Conservation (phyloP, 2,113 vertebrate genomes). For the Azemiops feae region DNA sequence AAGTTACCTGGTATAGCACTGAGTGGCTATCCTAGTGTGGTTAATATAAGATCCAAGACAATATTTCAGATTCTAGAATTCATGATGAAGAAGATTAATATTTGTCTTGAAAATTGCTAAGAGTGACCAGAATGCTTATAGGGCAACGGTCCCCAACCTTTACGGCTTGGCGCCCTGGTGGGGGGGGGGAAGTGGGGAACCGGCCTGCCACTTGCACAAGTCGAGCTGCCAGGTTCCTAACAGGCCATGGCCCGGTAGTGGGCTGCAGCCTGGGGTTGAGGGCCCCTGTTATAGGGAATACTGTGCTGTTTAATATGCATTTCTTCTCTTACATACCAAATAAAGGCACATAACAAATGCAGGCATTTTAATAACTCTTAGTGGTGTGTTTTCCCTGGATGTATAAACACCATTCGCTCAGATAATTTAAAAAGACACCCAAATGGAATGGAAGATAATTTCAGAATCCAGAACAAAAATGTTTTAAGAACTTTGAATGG, state of each 20-base stretch:
- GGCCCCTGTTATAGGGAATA: neutral
- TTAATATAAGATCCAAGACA: neutral
- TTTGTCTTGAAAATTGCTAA: neutral
- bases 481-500: neutral
- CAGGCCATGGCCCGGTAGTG: too few species aligned
- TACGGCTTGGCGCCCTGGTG: too few species aligned
- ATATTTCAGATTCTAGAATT: neutral
- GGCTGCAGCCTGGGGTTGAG: too few species aligned
- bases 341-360: neutral
- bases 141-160: neutral
- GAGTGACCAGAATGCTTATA: constrained; percentile 1
- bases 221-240: neutral
- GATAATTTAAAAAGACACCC: neutral
- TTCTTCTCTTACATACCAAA: neutral
- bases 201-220: too few species aligned
- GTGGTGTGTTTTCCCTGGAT: neutral
- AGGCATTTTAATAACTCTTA: neutral
- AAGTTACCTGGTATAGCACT: neutral
- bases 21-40: neutral
- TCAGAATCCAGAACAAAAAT: neutral
- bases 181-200: too few species aligned
- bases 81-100: neutral
- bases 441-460: neutral
- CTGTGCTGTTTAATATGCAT: neutral
- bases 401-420: neutral